Base-by-base conservation (phyloP, 1,140 invertebrate species). In the Ceratina japonica region DNA sequence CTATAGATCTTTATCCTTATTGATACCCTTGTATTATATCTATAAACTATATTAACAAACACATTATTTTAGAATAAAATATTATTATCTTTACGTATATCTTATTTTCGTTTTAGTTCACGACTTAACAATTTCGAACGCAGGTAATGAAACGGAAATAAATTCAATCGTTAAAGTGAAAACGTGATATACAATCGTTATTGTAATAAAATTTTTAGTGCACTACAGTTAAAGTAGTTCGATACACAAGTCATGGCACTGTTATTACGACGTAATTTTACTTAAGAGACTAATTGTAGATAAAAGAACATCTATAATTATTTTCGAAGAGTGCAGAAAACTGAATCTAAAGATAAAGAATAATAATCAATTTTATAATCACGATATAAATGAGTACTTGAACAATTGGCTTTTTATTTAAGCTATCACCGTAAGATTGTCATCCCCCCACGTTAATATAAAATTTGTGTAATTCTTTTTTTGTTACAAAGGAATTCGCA, bases 161-260 rank as follows among this genome's bases (percentile, higher is more conserved):
- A 49, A 49, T 69, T 61, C 10, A n/a, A 49, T 27, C 22, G 4
- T 0, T 31, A 15, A 49, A 15, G 56, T 2, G n/a, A 58, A 22
- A 58, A 58, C 56, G 16, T 15, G 4, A 18, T 13, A 37, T 54
- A 74, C 37, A 37, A 37, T 37, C 37, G n/a, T 22, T 49, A 49
- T 3, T 31, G 5, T n/a, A 69, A n/a, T n/a, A 49, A 54, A 58
- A 3, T 68, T 56, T 27, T 51, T 31, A 37, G 20, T 27, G 62
- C 20, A 16, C n/a, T 76, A 70, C 70, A 31, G 16, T 76, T 70
- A 22, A 61, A 58, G 52, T 82, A 49, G 4, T 58, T 61, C 56
- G 27, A 69, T 52, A 74, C 61, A 54, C 54, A 58, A 65, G 56
- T 75, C 78, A 71, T 83, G 75, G 70, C 82, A 79, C 75, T 5